Base-by-base conservation (phyloP, 2,113 vertebrate genomes). In the Arizona elegans region DNA sequence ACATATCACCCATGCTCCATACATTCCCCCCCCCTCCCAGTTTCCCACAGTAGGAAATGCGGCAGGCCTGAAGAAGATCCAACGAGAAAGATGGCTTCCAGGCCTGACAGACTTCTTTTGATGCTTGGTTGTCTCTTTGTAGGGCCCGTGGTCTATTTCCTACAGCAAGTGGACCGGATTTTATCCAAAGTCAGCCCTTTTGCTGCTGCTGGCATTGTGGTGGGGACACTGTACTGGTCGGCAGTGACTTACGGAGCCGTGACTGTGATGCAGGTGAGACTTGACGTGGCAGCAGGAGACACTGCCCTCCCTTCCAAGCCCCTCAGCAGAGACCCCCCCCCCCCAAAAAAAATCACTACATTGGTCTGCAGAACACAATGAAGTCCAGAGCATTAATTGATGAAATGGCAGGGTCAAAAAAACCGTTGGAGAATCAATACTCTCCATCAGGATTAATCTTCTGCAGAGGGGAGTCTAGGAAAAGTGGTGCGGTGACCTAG, bases 241-340 rank as follows among this genome's bases (percentile, higher is more conserved):
- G 98, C 98, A 0, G 97, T 98, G 90, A 98, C 98, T 0, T 98
- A 98, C 8, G 98, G 98, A 47, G 98, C 98, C 0, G 97, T 98
- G 95, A 98, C 98, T 0, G 98, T 98, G 92, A 97, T 98, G 98
- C 98, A 98, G 98, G 98, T 98, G 70, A 65, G 85, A 13, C 7
- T 8, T 17, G 9, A 21, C 7, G 17, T 26, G 26, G 8, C 33
- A n/a, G 23, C 15, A 8, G 52, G 24, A 10, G 0, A 2, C 7
- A 0, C 5, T 10, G 7, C n/a, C 87, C 86, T 9, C 6, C 50
- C 47, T 11, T 21, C 24, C 23, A 21, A 86, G 43, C 47, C 21
- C 21, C 21, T 86, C 23, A 24, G 23, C 85, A 86, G 38, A 38
- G 38, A 38, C 38, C 38, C 38, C 38, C 38, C n/a, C 38, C n/a